Conservation (phyloP, 1,140 invertebrate genomes). For the Bombus confusus region DNA sequence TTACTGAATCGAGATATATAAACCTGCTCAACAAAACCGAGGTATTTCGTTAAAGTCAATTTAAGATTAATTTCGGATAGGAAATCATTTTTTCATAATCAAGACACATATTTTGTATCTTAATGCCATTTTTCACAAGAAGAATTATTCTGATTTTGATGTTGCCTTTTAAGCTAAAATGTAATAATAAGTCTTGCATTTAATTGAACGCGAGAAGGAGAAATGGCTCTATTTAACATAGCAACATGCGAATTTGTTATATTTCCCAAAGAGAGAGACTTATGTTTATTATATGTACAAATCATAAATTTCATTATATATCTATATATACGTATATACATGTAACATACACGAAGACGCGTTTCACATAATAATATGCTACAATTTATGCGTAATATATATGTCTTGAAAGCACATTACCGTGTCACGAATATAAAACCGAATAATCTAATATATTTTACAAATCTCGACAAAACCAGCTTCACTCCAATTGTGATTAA, state of each 20-base stretch:
- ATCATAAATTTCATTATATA: slow-evolving; percentile 55
- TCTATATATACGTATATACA: slow-evolving; percentile 48
- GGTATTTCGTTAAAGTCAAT: slow-evolving; percentile 8
- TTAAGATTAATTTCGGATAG: background rate
- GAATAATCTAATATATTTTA: slow-evolving; percentile 52
- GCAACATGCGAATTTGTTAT: slow-evolving; percentile 37
- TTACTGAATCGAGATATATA: background rate
- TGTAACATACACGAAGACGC: slow-evolving; percentile 45
- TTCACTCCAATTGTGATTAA: slow-evolving; percentile 56
- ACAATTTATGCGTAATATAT: slow-evolving; percentile 42
- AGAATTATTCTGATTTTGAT: slow-evolving; percentile 46
- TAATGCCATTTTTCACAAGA: slow-evolving; percentile 56
- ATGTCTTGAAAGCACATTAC: slow-evolving; percentile 37
- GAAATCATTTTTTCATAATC: background rate
- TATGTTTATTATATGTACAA: slow-evolving; percentile 64
- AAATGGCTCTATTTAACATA: slow-evolving; percentile 29
- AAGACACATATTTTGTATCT: background rate
- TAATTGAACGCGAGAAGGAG: background rate
- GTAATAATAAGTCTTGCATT: background rate
- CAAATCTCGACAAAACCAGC: slow-evolving; percentile 54
- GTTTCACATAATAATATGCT: slow-evolving; percentile 43
- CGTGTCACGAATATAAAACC: slow-evolving; percentile 62
- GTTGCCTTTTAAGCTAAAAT: background rate
- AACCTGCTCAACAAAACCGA: background rate
- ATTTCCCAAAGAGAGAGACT: slow-evolving; percentile 41